Base-by-base conservation (phyloP, 1,140 invertebrate species). In the Cryptotermes secundus region DNA sequence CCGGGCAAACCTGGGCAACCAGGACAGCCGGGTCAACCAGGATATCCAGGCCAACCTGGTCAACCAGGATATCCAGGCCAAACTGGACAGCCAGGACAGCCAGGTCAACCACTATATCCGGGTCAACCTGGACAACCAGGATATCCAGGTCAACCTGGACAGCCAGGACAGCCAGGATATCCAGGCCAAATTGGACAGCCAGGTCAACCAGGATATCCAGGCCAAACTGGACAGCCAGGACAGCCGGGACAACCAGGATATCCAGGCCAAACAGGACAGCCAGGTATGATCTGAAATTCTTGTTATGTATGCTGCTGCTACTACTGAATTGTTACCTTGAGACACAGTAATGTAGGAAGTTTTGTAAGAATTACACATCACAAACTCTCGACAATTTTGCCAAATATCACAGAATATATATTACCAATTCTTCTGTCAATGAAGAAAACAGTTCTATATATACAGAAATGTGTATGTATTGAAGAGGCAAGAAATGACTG, bases 41-140 rank as follows among this genome's bases (percentile, higher is more conserved):
- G 84, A 81, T 9, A 83, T 0, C 81, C 82, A 79, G 84, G 84
- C n/a, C 38, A 83, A 34, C 82, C 82, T n/a, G 81, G 84, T 4
- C 34, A 79, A 24, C 84, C 84, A 84, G 82, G 83, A 34, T 38
- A 82, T 45, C 83, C 83, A 72, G 59, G 59, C 2, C 38, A 38
- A 38, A 12, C 83, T 36, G 83, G 83, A 42, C 31, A 79, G 1
- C 83, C 83, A 42, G 83, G 85, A 36, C 45, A 53, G 26, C 82
- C 82, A 1, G 36, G 24, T 22, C 26, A 91, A 91, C 88, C 92
- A 92, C 87, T 86, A 90, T 86, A 90, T 88, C 22, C 92, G 90
- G 85, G 87, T 88, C 34, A 89, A 89, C 84, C 87, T 84, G 84
- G 87, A 59, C 85, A 82, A 85, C 87, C 88, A 81, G 88, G 88